Evolutionary conservation across 2,113 vertebrate genomes (phyloP), one percentile per base, ranked within the genome.

Genomic region (Myocastor coypus): DNA sequence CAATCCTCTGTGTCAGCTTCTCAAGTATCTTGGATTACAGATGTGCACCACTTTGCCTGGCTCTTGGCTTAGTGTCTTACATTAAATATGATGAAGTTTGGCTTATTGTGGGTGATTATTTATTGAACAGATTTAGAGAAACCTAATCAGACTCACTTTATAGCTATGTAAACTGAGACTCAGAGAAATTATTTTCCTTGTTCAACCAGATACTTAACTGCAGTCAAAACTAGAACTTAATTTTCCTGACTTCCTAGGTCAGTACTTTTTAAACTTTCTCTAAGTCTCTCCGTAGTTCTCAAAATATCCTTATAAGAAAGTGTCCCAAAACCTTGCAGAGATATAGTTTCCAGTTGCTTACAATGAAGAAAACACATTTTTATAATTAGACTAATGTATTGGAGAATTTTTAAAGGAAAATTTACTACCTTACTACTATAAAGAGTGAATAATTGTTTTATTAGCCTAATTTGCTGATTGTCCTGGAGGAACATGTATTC

Each of bases 321-420:
- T 37, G 7, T 22, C n/a, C n/a, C 19, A n/a, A 37, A 71, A 20
- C n/a, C 81, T 8, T 75, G 3, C 42, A 40, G 37, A 77, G 10
- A 77, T 68, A 52, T 1, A 77, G 12, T 7, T 85, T 95, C n/a
- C 9, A 80, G 46, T 80, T 91, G 19, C 64, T 92, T 88, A 68
- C 11, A 46, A 4, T 77, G 52, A 92, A 83, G 37, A 85, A 89
- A 83, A 59, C 28, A 68, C 26, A 63, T 71, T 81, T 88, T 91
- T 93, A 63, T 57, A 68, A 89, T 87, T 86, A 87, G 34, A 66
- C 40, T 83, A 93, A 87, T 37, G 57, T 71, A 32, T 50, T 61
- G 9, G 77, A 42, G 9, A 52, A 0, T 40, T 85, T 78, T 83
- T 55, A 30, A 94, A 88, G 57, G 5, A 50, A 61, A 94, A 78